Conservation (phyloP, 2,113 vertebrate genomes). For the Tylochromis polylepis region DNA sequence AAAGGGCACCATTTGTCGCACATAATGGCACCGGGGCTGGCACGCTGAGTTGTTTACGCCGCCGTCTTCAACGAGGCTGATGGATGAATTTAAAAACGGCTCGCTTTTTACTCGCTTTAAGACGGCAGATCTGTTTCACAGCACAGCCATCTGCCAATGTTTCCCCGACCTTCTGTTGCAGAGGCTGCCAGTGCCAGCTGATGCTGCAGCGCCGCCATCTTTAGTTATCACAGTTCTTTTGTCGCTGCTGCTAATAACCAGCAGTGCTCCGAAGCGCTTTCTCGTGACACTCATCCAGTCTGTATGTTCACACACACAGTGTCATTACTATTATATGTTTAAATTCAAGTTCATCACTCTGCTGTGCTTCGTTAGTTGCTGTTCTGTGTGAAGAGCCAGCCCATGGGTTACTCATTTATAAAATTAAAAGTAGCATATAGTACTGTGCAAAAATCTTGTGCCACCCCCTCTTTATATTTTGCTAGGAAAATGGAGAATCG, state of each 20-base stretch:
- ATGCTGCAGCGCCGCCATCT: background rate
- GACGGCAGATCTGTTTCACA: constrained; percentile 10
- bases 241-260: background rate
- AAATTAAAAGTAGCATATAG: background rate
- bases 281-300: background rate
- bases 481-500: background rate
- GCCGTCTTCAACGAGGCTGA: background rate
- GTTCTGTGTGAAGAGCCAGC: background rate
- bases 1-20: background rate
- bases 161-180: constrained; percentile 21
- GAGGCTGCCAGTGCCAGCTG: background rate
- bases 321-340: background rate
- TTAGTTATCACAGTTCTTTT: background rate
- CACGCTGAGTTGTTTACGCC: background rate
- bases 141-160: constrained; percentile 23
- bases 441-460: background rate
- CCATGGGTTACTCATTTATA: background rate
- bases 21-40: background rate
- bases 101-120: background rate
- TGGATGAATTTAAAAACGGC: background rate
- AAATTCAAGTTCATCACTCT: background rate
- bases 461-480: background rate
- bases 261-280: background rate
- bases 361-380: background rate
- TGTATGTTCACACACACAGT: background rate